These are phyloP conservation scores for Sibirionetta formosa DNA, from an alignment of 2,797 vertebrate genomes.

Conservation along the genomic window DNA sequence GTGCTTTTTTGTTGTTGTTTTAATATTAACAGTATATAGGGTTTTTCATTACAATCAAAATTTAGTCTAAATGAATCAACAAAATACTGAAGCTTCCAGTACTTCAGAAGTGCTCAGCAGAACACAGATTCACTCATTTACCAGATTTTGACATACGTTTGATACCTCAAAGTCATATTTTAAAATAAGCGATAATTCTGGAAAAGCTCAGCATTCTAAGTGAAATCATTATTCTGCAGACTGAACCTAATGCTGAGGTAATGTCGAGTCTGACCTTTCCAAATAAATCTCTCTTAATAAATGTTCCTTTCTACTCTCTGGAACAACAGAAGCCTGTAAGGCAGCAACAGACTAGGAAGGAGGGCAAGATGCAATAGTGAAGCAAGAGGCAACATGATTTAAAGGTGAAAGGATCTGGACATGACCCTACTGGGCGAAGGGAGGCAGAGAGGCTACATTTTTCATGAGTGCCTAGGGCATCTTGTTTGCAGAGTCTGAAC, in stretches of 20 bases:
- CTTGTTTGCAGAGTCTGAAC: conserved; percentile 5
- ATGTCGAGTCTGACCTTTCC: conserved; percentile 65
- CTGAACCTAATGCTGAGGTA: conserved; percentile 64
- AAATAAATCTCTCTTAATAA: conserved; percentile 64
- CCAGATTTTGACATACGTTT: neutral
- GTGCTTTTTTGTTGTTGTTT: neutral
- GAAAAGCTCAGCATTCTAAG: conserved; percentile 4
- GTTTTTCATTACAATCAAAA: neutral
- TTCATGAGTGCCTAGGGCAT: conserved; percentile 46
- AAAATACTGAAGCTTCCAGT: neutral
- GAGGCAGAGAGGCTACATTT: conserved; percentile 34
- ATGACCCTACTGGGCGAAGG: conserved; percentile 22
- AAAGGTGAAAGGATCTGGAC: conserved; percentile 51
- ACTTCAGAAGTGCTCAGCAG: neutral
- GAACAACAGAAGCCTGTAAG: conserved; percentile 50
- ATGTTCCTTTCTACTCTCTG: conserved; percentile 23
- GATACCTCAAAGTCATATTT: conserved; percentile 41
- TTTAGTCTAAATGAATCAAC: neutral
- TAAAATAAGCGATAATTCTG: neutral
- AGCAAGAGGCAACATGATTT: conserved; percentile 46
- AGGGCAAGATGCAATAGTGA: conserved; percentile 19
- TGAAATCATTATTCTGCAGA: conserved; percentile 72
- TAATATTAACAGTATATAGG: neutral
- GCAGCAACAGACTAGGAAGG: conserved; percentile 30
- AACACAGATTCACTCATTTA: conserved; percentile 16